These are phyloP conservation scores for Syngnathus acus DNA, from an alignment of 2,797 vertebrate genomes.

Conservation along the genomic window DNA sequence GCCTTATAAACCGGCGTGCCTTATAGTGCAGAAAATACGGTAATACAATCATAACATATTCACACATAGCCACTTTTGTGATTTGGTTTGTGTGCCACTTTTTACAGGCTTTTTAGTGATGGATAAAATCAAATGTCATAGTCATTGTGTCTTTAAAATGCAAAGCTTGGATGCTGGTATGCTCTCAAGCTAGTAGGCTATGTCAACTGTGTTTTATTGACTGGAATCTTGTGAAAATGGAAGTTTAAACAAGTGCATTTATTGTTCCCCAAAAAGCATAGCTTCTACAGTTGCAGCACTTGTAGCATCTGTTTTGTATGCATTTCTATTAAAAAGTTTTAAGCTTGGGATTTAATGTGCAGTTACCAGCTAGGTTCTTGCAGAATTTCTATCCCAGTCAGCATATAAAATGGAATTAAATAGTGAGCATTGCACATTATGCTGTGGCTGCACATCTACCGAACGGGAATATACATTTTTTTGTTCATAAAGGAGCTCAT, in stretches of 20 bases:
- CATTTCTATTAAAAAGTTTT: neutral
- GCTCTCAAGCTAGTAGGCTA: too few relatives aligned
- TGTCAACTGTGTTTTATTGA: neutral
- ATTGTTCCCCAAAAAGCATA: neutral
- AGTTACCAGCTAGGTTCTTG: neutral
- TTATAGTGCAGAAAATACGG: too few relatives aligned
- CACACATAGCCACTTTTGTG: too few relatives aligned
- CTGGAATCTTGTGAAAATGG: neutral
- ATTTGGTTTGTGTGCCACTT: too few relatives aligned
- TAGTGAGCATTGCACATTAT: neutral
- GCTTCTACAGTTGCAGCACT: neutral
- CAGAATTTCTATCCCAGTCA: neutral
- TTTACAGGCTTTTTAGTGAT: too few relatives aligned
- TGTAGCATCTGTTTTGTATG: neutral
- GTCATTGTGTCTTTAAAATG: too few relatives aligned
- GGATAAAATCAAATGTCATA: too few relatives aligned
- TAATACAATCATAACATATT: too few relatives aligned
- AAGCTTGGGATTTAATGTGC: neutral
- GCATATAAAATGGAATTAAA: conserved; percentile 1
- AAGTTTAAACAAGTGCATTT: neutral
- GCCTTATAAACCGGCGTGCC: too few relatives aligned
- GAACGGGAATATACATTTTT: neutral
- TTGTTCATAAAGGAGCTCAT: conserved; percentile 6
- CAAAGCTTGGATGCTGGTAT: too few relatives aligned
- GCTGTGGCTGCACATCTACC: neutral